These are phyloP conservation scores for Whitmania pigra DNA, from an alignment of 1,140 invertebrate genomes.

Conservation along the genomic window DNA sequence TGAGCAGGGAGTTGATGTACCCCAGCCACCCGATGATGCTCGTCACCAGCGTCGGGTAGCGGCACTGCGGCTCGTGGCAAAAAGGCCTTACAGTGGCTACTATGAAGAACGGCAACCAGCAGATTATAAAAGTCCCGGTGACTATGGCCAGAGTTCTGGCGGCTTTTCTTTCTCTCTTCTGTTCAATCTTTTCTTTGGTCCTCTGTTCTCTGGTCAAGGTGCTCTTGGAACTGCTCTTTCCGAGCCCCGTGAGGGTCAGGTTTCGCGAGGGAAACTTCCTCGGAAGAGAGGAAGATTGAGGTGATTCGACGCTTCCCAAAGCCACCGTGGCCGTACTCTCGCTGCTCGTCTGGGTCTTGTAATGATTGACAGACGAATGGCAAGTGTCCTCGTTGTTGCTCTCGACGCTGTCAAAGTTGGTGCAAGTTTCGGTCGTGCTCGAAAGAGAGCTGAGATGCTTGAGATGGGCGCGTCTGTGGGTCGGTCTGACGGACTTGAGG, in stretches of 20 bases:
- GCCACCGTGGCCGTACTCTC: background rate
- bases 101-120: slow-evolving; percentile 53
- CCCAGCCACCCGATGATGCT: slow-evolving; percentile 44
- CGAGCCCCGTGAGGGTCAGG: background rate
- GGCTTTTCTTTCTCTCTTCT: slow-evolving; percentile 44
- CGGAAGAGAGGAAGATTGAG: background rate
- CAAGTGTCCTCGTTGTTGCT: background rate
- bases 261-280: background rate
- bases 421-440: background rate
- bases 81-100: slow-evolving; percentile 49
- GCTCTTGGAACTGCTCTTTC: background rate
- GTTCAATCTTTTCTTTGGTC: slow-evolving; percentile 41
- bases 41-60: slow-evolving; percentile 36
- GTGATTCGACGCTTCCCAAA: background rate
- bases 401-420: background rate
- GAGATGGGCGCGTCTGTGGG: too few species aligned
- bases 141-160: slow-evolving; percentile 48
- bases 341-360: background rate
- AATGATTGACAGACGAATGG: background rate
- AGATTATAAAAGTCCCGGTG: slow-evolving; percentile 50
- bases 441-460: background rate
- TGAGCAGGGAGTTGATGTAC: slow-evolving; percentile 45
- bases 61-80: slow-evolving; percentile 49
- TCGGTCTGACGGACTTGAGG: too few species aligned
- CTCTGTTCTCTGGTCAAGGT: slow-evolving; percentile 26